A percentile compares a stretch with the other conserved stretches of the same genome.
These are phyloP conservation scores for Siphamia tubifer DNA, from an alignment of 2,113 vertebrate genomes.

Conservation along the genomic window DNA sequence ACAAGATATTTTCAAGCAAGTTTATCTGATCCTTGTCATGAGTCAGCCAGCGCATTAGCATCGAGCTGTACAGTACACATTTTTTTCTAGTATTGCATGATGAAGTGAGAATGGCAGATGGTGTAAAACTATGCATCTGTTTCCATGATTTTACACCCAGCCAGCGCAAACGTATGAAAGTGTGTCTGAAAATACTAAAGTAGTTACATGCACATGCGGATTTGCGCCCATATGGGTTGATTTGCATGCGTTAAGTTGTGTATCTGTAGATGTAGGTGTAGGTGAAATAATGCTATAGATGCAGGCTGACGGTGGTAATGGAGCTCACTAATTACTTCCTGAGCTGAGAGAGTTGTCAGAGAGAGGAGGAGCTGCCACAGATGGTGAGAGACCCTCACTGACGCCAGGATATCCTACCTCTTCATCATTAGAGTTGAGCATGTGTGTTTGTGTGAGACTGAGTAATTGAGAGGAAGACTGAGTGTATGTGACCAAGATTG, in stretches of 20 bases:
- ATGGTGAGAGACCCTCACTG: conserved; percentile 72
- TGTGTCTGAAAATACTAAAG: background rate
- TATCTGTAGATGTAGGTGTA: background rate
- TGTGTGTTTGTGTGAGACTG: conserved; percentile 53
- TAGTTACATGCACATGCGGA: background rate
- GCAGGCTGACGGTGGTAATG: conserved; percentile 54
- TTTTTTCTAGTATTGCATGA: background rate
- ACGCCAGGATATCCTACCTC: conserved; percentile 63
- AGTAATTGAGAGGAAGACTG: conserved; percentile 33
- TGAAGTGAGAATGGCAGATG: background rate
- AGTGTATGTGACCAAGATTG: conserved; percentile 7
- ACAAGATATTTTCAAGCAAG: no score
- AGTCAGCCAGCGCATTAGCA: no score
- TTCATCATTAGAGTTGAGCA: conserved; percentile 63
- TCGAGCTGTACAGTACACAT: background rate
- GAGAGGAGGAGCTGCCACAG: conserved; percentile 75
- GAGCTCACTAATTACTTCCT: conserved; percentile 74
- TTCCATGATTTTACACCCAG: conserved; percentile 3
- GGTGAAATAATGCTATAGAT: conserved; percentile 26
- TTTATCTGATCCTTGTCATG: no score
- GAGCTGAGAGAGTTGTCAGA: conserved; percentile 71
- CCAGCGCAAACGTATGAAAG: conserved; percentile 13
- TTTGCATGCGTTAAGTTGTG: background rate
- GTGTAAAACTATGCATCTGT: conserved; percentile 10
- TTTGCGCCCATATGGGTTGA: conserved; percentile 26